Percentiles rank a stretch among this genome's conserved stretches.
phyloP scores from a whole-genome alignment of 2,113 vertebrate species.

The Rhipidura dahli region DNA sequence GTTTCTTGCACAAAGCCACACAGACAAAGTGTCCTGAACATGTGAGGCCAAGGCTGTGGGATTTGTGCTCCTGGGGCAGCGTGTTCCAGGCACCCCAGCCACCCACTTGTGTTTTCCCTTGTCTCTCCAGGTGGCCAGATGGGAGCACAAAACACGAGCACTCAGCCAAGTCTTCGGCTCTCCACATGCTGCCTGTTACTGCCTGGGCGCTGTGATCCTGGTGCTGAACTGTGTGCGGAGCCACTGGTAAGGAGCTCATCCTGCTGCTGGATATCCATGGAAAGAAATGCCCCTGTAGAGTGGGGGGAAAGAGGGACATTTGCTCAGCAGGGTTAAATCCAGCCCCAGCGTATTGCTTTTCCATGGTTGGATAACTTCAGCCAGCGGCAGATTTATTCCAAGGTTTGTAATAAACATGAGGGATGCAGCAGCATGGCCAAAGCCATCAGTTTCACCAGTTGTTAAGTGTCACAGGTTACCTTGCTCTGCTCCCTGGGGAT shows the following conservation, averaged over 20 bases:
- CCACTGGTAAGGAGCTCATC: slow-evolving; percentile 80
- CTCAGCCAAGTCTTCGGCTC: slow-evolving; percentile 82
- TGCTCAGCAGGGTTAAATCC: not conserved
- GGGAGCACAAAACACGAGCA: slow-evolving; percentile 83
- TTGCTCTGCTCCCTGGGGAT: not conserved
- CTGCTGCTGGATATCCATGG: rapidly evolving
- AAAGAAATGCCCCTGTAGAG: not conserved
- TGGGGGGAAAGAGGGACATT: not conserved
- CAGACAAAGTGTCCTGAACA: rapidly evolving
- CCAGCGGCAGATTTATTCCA: not conserved
- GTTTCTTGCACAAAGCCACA: not conserved
- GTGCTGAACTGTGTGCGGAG: slow-evolving; percentile 85
- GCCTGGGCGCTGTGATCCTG: slow-evolving; percentile 79
- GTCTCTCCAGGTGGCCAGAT: slow-evolving; percentile 83
- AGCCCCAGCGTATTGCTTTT: not conserved
- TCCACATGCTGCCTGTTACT: slow-evolving; percentile 83
- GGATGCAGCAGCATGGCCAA: not conserved
- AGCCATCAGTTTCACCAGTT: not conserved
- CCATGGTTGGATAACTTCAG: not conserved
- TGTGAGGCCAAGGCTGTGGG: not conserved
- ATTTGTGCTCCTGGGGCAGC: not conserved
- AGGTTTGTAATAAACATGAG: not conserved
- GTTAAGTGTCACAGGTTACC: not conserved
- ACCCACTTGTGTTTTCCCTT: not conserved
- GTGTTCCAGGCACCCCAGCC: not conserved